These are phyloP conservation scores for Lontra canadensis DNA, from an alignment of 2,113 vertebrate genomes.

Conservation along the genomic window DNA sequence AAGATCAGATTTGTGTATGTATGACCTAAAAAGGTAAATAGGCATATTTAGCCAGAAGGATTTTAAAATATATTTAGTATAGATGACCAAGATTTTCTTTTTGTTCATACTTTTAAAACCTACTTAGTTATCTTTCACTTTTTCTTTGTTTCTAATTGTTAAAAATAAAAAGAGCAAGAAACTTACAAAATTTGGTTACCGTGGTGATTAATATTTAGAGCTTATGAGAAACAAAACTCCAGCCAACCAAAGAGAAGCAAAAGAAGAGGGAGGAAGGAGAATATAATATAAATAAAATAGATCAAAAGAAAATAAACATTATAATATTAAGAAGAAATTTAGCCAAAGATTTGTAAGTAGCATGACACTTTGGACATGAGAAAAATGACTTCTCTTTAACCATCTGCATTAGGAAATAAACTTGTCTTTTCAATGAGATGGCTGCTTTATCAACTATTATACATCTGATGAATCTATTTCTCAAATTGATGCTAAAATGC, in stretches of 20 bases:
- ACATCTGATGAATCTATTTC: conserved; percentile 38
- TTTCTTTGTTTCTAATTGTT: conserved; percentile 51
- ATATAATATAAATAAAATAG: conserved; percentile 53
- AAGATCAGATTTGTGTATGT: background rate
- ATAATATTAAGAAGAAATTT: conserved; percentile 53
- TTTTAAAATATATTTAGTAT: background rate
- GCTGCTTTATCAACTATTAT: background rate
- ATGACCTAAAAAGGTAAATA: background rate
- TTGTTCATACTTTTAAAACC: background rate
- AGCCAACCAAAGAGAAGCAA: conserved; percentile 58
- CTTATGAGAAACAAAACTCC: conserved; percentile 57
- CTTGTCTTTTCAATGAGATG: background rate
- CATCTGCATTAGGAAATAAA: background rate
- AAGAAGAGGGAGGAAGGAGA: conserved; percentile 6
- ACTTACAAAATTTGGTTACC: conserved; percentile 58
- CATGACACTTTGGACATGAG: conserved; percentile 27
- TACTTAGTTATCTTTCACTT: conserved; percentile 6
- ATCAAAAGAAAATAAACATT: background rate
- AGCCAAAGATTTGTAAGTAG: background rate
- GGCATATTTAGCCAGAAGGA: background rate
- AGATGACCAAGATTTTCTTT: background rate
- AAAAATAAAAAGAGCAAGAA: conserved; percentile 64
- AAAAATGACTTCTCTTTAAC: background rate
- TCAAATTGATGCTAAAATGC: background rate
- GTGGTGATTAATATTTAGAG: conserved; percentile 18